Base-by-base conservation (phyloP, 2,113 vertebrate genomes). In the Rhinolophus sinicus region DNA sequence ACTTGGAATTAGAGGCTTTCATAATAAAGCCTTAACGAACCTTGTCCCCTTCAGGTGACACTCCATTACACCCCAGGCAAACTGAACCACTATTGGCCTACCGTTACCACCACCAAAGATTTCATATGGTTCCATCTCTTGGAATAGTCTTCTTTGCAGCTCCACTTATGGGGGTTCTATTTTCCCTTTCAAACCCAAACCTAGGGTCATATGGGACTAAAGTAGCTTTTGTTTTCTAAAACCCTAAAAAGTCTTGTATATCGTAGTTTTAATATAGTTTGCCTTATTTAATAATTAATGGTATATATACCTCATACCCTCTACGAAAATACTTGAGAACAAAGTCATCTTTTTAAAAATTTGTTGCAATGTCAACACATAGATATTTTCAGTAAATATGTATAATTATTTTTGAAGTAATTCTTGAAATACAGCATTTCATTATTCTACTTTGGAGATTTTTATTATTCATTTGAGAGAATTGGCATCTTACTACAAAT, bases 401-500 rank as follows among this genome's bases (percentile, higher is more conserved):
- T 60, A 22, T 50, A 18, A 22, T 90, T 94, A 92, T 40, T 73
- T 96, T 92, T 85, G 0, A 94, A 82, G 26, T 40, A 80, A 92
- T 58, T 65, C 8, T 89, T 82, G 40, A 65, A 81, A 89, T 77
- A 64, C 10, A 94, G 24, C 47, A 89, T 73, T 69, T 80, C 8
- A 52, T 92, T 81, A 77, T 26, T 21, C 16, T 91, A 76, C 8
- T 70, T 15, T 62, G 9, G 5, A 81, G 54, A 84, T 22, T 76
- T 80, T 76, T 58, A 93, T 47, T 85, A 88, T 52, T 87, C 11
- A 15, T 70, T 81, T 44, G 16, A 87, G 44, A 65, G 26, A 90
- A 92, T 0, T 72, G 54, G 14, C 64, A 77, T 77, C 10, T 33
- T 90, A 35, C 18, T 87, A 73, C 76, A 91, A 96, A 93, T 88